Evolutionary conservation across 1,140 invertebrate genomes (phyloP), one percentile per base, ranked within the genome.

Genomic region (Temnothorax nylanderi): DNA sequence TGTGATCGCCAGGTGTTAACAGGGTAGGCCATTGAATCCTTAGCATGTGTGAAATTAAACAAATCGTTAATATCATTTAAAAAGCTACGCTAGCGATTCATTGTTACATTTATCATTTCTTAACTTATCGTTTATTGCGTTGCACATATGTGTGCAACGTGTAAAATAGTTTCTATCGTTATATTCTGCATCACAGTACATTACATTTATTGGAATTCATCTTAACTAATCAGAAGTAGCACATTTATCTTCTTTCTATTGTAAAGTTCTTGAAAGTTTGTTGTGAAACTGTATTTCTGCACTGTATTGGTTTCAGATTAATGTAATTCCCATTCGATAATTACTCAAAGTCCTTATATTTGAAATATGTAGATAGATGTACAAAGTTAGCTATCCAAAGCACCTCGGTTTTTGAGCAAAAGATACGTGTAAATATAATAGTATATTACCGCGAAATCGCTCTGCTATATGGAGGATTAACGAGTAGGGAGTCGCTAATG

Each of bases 1-100:
- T 37, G 26, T 6, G 37, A 74, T 49, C 41, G 69, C 54, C 54
- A 74, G 80, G 32, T 49, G 80, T 74, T 49, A 44, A 72, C 62
- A 44, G 41, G 13, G 0, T 49, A 41, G 69, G 11, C 13, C 80
- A 49, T 56, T 71, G 16, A 71, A 26, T 44, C 65, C 47, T 47
- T 47, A 58, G 26, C 44, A 18, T 47, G 21, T 26, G 54, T 5
- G 18, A 56, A 72, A 58, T 47, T 26, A 44, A 44, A 44, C 32
- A n/a, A 72, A 49, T 34, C 26, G 26, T 11, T 34, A 16, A 58
- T 44, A 58, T 58, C 16, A 49, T 75, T 56, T 41, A 18, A 60
- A 60, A n/a, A n/a, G 13, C 18, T 32, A 51, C n/a, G 62, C 26
- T 62, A 4, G 13, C 11, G 8, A 49, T 47, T 64, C n/a, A 37